Percentiles rank a stretch among this genome's conserved stretches.
Evolutionary conservation across 2,888 invertebrate species (phyloP).

Genomic region (Chrysina gloriosa): DNA sequence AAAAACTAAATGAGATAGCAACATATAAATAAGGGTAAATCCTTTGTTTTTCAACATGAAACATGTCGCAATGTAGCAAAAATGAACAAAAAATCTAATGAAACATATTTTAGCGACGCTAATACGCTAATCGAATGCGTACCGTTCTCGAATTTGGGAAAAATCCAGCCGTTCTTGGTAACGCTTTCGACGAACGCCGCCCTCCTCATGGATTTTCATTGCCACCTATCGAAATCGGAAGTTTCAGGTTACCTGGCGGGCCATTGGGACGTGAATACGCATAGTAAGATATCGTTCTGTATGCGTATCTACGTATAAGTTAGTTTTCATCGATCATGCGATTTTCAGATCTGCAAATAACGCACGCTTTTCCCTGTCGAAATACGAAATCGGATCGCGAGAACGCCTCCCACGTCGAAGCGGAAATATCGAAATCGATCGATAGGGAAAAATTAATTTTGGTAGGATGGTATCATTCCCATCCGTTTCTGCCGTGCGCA

Average conservation of each 20-base stretch:
- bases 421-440: constrained; percentile 85
- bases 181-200: constrained; percentile 89
- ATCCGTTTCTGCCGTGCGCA: constrained; percentile 87
- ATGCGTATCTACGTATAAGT: constrained; percentile 11
- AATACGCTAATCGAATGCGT: constrained; percentile 91
- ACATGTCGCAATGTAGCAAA: too few relatives aligned
- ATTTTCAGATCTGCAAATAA: constrained; percentile 86
- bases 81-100: too few relatives aligned
- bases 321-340: constrained; percentile 53
- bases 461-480: constrained; percentile 97
- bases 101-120: constrained; percentile 81
- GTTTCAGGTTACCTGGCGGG: constrained; percentile 97
- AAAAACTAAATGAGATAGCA: too few relatives aligned
- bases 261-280: constrained; percentile 92
- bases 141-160: constrained; percentile 87
- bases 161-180: constrained; percentile 92
- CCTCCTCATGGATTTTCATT: constrained; percentile 91
- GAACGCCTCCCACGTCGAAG: constrained; percentile 80
- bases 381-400: constrained; percentile 83
- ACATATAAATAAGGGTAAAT: too few relatives aligned
- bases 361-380: constrained; percentile 90
- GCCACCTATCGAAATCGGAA: constrained; percentile 93
- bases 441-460: constrained; percentile 83
- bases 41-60: too few relatives aligned
- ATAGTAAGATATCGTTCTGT: constrained; percentile 75